Conservation (phyloP, 2,113 vertebrate species). For the Coptodon bakossiorum region DNA sequence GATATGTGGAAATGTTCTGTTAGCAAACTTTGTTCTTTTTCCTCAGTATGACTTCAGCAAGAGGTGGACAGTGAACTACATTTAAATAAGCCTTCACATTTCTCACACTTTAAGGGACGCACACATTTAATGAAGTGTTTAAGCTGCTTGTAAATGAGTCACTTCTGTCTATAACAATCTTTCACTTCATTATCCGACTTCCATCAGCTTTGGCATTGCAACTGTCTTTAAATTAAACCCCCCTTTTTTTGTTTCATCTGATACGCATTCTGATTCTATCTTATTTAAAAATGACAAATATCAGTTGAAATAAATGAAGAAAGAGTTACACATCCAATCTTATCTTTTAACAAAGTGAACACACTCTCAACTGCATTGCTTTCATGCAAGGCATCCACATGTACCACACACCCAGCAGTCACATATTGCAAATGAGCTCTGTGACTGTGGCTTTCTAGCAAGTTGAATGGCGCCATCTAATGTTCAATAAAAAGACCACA, state of each 20-base stretch:
- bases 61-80: background rate
- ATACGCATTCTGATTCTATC: background rate
- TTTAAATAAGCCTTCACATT: background rate
- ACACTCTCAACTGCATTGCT: constrained; percentile 31
- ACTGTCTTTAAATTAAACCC: background rate
- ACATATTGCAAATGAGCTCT: background rate
- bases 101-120: background rate
- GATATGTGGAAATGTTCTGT: background rate
- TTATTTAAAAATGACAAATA: background rate
- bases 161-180: background rate
- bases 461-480: constrained; percentile 73
- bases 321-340: constrained; percentile 9
- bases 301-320: background rate
- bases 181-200: background rate
- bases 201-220: background rate
- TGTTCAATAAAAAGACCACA: constrained; percentile 29
- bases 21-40: background rate
- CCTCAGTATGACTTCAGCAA: background rate
- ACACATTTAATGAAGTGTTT: background rate
- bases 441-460: constrained; percentile 26
- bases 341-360: constrained; percentile 18
- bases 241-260: background rate
- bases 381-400: constrained; percentile 15
- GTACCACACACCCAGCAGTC: constrained; percentile 21
- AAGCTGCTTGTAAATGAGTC: background rate